phyloP scores from a whole-genome alignment of 2,797 vertebrate genomes.

The Huso huso region DNA sequence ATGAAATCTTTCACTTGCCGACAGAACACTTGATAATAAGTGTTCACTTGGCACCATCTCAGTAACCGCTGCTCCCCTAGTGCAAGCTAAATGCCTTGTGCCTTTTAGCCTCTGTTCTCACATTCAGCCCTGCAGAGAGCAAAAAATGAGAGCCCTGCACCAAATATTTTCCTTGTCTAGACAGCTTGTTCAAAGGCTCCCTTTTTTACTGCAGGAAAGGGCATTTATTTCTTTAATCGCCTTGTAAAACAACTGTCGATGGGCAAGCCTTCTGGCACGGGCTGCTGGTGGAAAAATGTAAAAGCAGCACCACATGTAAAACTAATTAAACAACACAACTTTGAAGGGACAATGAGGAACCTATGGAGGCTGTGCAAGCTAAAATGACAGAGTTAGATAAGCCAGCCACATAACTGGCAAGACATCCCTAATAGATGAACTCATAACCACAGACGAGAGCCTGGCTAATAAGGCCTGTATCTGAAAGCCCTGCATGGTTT shows the following conservation, averaged over 20 bases:
- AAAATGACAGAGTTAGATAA: background rate
- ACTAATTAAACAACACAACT: constrained; percentile 16
- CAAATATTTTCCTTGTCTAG: constrained; percentile 51
- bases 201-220: constrained; percentile 41
- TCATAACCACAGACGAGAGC: background rate
- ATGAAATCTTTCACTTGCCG: background rate
- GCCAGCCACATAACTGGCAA: background rate
- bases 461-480: too few species aligned
- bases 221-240: constrained; percentile 35
- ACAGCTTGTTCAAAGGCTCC: constrained; percentile 48
- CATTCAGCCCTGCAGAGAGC: constrained; percentile 16
- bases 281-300: constrained; percentile 24
- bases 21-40: background rate
- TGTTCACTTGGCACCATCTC: background rate
- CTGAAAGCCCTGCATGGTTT: background rate
- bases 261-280: constrained; percentile 20
- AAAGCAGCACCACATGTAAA: constrained; percentile 27
- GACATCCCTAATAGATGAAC: background rate
- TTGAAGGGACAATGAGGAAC: constrained; percentile 7
- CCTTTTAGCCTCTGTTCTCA: background rate
- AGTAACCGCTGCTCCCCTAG: background rate
- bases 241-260: constrained; percentile 34
- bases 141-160: constrained; percentile 23
- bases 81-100: too few species aligned
- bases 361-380: background rate